A percentile compares a stretch with the other conserved stretches of the same genome.
Evolutionary conservation across 2,797 vertebrate species (phyloP).

Genomic region (Acanthurus tractus): DNA sequence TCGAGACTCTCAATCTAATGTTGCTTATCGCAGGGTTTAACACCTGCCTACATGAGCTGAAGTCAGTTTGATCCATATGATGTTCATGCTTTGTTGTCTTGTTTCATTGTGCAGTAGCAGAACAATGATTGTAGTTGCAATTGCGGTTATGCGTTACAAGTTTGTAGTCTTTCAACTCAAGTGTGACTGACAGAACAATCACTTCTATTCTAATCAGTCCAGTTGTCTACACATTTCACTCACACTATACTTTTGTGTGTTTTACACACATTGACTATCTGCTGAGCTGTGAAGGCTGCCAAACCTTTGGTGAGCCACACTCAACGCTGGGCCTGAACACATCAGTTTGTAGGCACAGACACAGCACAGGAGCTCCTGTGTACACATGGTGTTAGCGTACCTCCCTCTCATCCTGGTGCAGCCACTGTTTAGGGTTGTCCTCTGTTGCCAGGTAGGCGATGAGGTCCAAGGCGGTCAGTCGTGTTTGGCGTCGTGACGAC

Average conservation of each 20-base stretch:
- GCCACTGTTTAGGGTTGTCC: conserved; percentile 98
- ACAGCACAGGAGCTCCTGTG: background rate
- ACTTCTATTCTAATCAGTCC: background rate
- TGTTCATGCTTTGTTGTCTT: background rate
- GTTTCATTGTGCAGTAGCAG: background rate
- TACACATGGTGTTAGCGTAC: conserved; percentile 71
- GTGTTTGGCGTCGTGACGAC: conserved; percentile 95
- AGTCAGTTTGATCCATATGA: background rate
- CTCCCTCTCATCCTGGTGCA: conserved; percentile 98
- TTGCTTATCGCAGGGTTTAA: background rate
- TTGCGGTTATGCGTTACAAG: background rate
- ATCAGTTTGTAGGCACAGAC: background rate
- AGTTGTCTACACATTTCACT: background rate
- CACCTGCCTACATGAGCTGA: background rate
- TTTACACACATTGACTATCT: background rate
- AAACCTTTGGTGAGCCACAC: background rate
- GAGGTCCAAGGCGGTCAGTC: conserved; percentile 95
- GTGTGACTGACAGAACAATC: too few relatives aligned
- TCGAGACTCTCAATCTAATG: background rate
- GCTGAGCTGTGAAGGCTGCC: background rate
- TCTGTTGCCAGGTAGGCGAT: conserved; percentile 97
- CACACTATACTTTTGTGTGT: background rate
- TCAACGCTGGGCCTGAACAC: background rate
- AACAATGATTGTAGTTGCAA: background rate
- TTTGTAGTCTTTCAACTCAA: background rate